Base-by-base conservation (phyloP, 92 coral and sea anemone species). In the Virgularia gustaviana region DNA sequence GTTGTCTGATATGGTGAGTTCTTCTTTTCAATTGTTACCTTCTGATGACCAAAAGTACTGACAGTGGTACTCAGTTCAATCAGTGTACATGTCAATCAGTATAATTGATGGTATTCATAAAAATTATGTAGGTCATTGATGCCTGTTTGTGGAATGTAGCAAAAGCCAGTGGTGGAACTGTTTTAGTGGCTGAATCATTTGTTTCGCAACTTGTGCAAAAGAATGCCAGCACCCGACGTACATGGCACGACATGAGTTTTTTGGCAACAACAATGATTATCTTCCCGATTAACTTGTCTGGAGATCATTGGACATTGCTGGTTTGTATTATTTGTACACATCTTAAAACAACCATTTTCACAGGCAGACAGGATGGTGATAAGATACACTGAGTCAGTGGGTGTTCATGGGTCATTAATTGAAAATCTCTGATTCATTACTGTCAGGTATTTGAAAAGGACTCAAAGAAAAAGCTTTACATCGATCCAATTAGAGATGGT, bases 221-320 rank as follows among this genome's bases (percentile, higher is more conserved):
- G 63, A 79, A 79, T 22, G 39, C 76, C 32, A 80, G 79, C 57
- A 85, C 82, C 19, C 49, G 81, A 35, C 30, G 79, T 65, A 29
- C 81, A 22, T 85, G 89, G 85, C 39, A 49, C 52, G 75, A 76
- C 33, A 54, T 49, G 42, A 74, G 65, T 7, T 85, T 79, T 38
- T 31, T 43, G 8, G 36, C 43, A 24, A 72, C 58, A 9, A 49
- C 57, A 42, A 73, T 71, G 65, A 80, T 79, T 66, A 51, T 80
- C 33, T 59, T 84, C 31, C 88, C 85, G 33, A 74, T 84, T 71
- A 80, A 84, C 62, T 34, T 60, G 30, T 22, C 70, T 62, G 88
- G 88, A 9, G 18, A 36, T 16, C 88, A 83, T 52, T 83, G 84
- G 81, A 83, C 81, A 25, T 63, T 83, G 58, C 38, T 83, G 83